Percentiles rank a stretch among this genome's conserved stretches.
These are phyloP conservation scores for Apogon talboti DNA, from an alignment of 2,797 vertebrate species.

Conservation along the genomic window DNA sequence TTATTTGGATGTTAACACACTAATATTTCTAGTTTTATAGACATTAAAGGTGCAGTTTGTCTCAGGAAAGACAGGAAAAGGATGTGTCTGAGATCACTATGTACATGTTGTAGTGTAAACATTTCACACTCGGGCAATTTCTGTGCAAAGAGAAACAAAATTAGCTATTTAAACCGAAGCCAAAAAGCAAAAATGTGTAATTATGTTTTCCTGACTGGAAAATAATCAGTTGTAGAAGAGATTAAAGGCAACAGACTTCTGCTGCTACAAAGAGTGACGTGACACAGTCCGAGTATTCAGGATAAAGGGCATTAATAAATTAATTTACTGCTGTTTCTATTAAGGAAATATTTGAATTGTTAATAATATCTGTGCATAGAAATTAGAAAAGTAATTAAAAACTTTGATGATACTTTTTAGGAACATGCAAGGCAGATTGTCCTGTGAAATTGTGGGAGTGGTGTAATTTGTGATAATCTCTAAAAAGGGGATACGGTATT, in stretches of 20 bases:
- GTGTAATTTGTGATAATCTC: slow-evolving; percentile 2
- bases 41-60: slow-evolving; percentile 2
- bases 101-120: not conserved
- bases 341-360: too few species aligned
- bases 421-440: not conserved
- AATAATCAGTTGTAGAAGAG: slow-evolving; percentile 1
- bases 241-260: not conserved
- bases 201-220: not conserved
- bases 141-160: too few species aligned
- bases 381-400: slow-evolving; percentile 4
- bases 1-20: slow-evolving; percentile 27
- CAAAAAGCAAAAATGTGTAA: not conserved
- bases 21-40: slow-evolving; percentile 33
- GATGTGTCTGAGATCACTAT: too few species aligned
- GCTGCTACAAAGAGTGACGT: slow-evolving; percentile 7
- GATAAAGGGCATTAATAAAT: too few species aligned
- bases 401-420: not conserved
- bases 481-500: not conserved
- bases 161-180: too few species aligned
- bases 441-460: not conserved
- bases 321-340: too few species aligned
- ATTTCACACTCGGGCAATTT: too few species aligned
- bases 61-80: not conserved
- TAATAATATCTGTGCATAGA: too few species aligned
- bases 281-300: too few species aligned